Evolutionary conservation across 2,113 vertebrate genomes (phyloP), one percentile per base, ranked within the genome.

Genomic region (Takifugu flavidus): DNA sequence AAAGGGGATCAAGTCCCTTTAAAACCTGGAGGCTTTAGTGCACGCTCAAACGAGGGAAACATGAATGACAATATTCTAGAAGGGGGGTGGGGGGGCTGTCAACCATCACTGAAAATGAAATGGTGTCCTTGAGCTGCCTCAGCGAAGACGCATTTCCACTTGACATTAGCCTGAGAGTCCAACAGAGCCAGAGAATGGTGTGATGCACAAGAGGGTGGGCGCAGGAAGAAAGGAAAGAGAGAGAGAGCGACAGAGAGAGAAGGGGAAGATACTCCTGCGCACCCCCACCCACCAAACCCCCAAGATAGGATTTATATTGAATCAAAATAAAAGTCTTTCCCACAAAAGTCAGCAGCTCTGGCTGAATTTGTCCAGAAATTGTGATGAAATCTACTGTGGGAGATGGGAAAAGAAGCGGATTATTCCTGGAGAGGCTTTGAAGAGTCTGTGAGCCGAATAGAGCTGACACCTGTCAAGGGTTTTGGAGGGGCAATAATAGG

Each of bases 1-100:
- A 90, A 92, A 90, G 79, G 87, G 89, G 86, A 89, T 90, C 84
- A 88, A 89, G 85, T 89, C 85, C 81, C 82, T 86, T 82, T 87
- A 85, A 84, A 90, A 87, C 86, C 87, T 87, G 77, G 67, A 85
- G 87, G 88, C 83, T 88, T 88, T 89, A 84, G 81, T 53, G 63
- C 66, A 54, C 60, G 49, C 80, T 70, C 71, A 70, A 83, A 84
- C 28, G 64, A 77, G 67, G 59, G 73, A 76, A 84, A 67, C 73
- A 78, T 75, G 80, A 77, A 86, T 85, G 84, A 87, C 78, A 86
- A 83, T 84, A 86, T 78, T 86, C 75, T 61, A 69, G 61, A 62
- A 13, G 15, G 49, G 58, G 59, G 50, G n/a, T 15, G 14, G 11
- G 13, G 4, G 59, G 15, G 15, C 13, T 14, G 15, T 14, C 3